A percentile compares a stretch with the other conserved stretches of the same genome.
phyloP scores from a whole-genome alignment of 2,797 vertebrate genomes.

The Potorous gilbertii region DNA sequence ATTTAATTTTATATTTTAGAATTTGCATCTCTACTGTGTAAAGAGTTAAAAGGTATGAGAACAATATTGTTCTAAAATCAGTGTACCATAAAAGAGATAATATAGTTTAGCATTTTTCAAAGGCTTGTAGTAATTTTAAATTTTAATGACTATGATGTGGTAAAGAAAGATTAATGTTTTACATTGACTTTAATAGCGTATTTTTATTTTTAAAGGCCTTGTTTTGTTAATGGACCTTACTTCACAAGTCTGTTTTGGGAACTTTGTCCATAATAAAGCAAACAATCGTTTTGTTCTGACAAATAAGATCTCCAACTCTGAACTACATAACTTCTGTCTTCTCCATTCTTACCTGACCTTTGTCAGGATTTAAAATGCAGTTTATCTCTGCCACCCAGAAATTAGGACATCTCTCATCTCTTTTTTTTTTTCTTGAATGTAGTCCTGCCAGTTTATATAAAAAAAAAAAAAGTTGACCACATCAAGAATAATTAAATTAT shows the following conservation, averaged over 20 bases:
- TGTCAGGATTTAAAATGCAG: constrained; percentile 43
- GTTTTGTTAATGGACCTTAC: constrained; percentile 65
- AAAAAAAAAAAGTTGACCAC: constrained; percentile 32
- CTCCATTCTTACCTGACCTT: constrained; percentile 20
- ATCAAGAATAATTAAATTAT: neutral
- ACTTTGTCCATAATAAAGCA: constrained; percentile 47
- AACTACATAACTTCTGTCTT: constrained; percentile 7
- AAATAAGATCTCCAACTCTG: constrained; percentile 34
- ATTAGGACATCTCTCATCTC: neutral
- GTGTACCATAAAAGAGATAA: constrained; percentile 77
- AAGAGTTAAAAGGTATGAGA: constrained; percentile 78
- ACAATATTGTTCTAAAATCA: constrained; percentile 68
- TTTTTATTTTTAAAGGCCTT: constrained; percentile 71
- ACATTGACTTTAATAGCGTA: constrained; percentile 68
- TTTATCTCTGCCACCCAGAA: neutral
- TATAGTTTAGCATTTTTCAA: constrained; percentile 78
- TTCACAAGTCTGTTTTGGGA: constrained; percentile 22
- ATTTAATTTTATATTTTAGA: constrained; percentile 86
- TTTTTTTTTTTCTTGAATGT: constrained; percentile 18
- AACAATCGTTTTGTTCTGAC: constrained; percentile 50
- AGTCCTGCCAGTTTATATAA: constrained; percentile 17
- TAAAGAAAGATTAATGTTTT: constrained; percentile 77
- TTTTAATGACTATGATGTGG: constrained; percentile 74
- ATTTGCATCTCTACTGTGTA: constrained; percentile 73
- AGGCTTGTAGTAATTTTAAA: constrained; percentile 76